phyloP scores from a whole-genome alignment of 92 coral and sea anemone genomes.

The Muricea muricata region DNA sequence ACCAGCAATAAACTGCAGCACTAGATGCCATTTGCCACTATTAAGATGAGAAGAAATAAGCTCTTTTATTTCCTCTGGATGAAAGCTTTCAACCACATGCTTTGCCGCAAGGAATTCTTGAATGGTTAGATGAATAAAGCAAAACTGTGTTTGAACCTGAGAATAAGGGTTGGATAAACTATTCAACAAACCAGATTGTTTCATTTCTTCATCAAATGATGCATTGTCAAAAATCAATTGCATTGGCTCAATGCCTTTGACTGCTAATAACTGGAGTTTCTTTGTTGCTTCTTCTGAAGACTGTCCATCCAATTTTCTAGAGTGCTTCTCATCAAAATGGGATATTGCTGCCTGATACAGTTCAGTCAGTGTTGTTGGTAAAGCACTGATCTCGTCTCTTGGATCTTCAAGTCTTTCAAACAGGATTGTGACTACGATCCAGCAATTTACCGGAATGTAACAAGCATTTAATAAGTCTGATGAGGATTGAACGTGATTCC shows the following conservation, averaged over 20 bases:
- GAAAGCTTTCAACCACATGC: neutral
- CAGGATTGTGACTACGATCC: slow-evolving; percentile 43
- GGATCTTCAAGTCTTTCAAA: neutral
- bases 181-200: neutral
- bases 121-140: neutral
- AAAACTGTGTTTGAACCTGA: neutral
- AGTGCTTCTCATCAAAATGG: neutral
- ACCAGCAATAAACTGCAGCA: slow-evolving; percentile 16
- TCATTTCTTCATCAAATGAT: neutral
- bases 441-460: slow-evolving; percentile 68
- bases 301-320: neutral
- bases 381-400: neutral
- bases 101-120: slow-evolving; percentile 16
- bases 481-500: slow-evolving; percentile 39
- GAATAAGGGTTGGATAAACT: neutral
- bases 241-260: neutral
- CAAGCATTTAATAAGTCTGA: slow-evolving; percentile 46
- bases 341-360: neutral
- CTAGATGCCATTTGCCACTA: neutral
- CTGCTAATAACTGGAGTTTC: neutral
- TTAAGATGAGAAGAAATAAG: neutral
- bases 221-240: neutral
- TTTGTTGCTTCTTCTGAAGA: neutral
- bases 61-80: neutral
- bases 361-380: neutral